Percentiles rank a stretch among this genome's conserved stretches.
These are phyloP conservation scores for Poecilia wingei DNA, from an alignment of 2,797 vertebrate species.

Conservation along the genomic window DNA sequence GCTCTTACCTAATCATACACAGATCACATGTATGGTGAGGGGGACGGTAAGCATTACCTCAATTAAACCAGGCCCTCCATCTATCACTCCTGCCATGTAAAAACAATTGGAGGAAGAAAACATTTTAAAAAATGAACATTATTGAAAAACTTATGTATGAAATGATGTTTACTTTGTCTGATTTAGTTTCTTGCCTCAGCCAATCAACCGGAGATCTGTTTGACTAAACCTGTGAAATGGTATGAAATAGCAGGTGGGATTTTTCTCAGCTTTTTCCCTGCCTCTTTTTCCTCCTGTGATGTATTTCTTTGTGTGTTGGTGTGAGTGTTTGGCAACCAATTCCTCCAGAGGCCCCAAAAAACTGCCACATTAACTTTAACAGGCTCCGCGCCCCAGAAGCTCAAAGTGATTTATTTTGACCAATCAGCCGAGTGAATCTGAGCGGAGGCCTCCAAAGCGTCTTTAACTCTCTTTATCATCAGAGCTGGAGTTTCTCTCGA, in stretches of 20 bases:
- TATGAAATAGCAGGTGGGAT: background rate
- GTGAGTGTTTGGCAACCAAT: conserved; percentile 12
- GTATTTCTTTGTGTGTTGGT: conserved; percentile 9
- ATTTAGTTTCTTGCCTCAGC: background rate
- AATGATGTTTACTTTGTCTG: background rate
- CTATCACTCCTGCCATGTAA: conserved; percentile 53
- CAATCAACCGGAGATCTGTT: background rate
- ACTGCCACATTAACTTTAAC: conserved; percentile 55
- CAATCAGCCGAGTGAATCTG: conserved; percentile 63
- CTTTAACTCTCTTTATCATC: conserved; percentile 53
- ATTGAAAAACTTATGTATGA: background rate
- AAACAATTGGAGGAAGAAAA: conserved; percentile 11
- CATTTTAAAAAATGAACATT: background rate
- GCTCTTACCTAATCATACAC: conserved; percentile 69
- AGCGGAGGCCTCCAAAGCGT: conserved; percentile 53
- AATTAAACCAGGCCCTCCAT: conserved; percentile 53
- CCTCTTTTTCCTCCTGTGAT: background rate
- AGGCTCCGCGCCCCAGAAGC: conserved; percentile 48
- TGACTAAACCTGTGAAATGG: background rate
- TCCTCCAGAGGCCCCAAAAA: conserved; percentile 29
- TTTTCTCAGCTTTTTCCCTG: background rate
- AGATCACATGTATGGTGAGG: conserved; percentile 67
- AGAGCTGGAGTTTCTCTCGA: conserved; percentile 45
- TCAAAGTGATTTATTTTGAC: conserved; percentile 63
- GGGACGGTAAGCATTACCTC: conserved; percentile 61